Conservation (phyloP, 2,797 vertebrate species). For the Sternarchorhynchus goeldii region DNA sequence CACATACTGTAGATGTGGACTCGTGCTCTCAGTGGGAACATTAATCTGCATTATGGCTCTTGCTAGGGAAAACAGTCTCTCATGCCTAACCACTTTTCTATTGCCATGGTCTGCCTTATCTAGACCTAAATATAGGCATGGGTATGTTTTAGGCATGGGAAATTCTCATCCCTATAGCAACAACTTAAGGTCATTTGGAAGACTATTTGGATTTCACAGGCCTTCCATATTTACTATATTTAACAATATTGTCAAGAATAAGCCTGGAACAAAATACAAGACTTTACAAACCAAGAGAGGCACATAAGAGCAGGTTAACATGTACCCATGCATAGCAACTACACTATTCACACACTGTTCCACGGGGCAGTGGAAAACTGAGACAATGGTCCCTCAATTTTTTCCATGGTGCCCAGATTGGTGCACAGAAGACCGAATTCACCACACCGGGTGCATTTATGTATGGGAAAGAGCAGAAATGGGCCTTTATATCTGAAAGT, state of each 20-base stretch:
- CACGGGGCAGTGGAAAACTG: background rate
- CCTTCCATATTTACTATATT: background rate
- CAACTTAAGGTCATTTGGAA: background rate
- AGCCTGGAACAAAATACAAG: background rate
- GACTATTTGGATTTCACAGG: background rate
- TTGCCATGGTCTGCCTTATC: no score
- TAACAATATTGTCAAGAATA: background rate
- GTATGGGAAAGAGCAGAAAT: background rate
- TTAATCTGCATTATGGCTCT: no score
- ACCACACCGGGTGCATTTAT: background rate
- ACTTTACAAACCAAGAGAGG: background rate
- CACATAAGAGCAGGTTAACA: background rate
- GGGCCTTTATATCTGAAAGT: no score
- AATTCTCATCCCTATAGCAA: background rate
- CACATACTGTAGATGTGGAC: no score
- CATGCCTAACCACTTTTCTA: no score
- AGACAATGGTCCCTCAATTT: conserved; percentile 9
- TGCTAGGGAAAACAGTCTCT: no score
- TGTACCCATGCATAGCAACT: background rate
- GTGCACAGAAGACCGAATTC: conserved; percentile 3
- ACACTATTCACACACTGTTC: conserved; percentile 3
- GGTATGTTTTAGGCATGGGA: no score
- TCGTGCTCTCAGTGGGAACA: no score
- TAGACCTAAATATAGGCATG: no score
- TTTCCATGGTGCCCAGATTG: conserved; percentile 28